A percentile compares a stretch with the other conserved stretches of the same genome.
phyloP scores from a whole-genome alignment of 2,113 vertebrate species.

The Himantopus leucocephalus region DNA sequence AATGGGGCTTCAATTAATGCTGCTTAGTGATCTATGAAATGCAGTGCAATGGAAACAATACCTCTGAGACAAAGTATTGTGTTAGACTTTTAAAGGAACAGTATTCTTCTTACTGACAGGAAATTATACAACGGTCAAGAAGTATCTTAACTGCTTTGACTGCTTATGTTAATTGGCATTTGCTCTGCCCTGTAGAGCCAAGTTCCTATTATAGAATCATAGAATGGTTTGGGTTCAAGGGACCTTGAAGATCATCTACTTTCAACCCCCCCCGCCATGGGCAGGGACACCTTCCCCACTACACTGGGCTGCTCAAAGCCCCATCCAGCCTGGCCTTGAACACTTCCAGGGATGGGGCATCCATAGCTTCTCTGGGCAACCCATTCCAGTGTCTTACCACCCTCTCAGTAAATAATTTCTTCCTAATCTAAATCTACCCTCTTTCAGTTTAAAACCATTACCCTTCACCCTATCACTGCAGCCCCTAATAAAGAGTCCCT shows the following conservation, averaged over 20 bases:
- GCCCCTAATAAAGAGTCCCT: not conserved
- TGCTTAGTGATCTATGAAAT: conserved; percentile 10
- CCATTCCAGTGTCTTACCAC: not conserved
- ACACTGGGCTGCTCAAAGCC: not conserved
- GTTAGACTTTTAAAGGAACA: not conserved
- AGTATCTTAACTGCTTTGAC: not conserved
- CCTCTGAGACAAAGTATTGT: not conserved
- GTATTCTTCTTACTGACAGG: not conserved
- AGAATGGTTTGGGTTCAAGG: not conserved
- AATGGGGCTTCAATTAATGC: not conserved
- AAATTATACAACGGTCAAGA: not conserved
- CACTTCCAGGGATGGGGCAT: not conserved
- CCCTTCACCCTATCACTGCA: not conserved
- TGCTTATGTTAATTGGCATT: not conserved
- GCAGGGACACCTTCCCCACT: not conserved
- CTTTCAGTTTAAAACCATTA: not conserved
- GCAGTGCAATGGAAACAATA: not conserved
- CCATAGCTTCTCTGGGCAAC: not conserved
- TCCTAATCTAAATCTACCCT: not conserved
- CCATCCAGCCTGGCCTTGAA: not conserved
- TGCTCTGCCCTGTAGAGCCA: not conserved
- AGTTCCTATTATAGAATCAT: not conserved
- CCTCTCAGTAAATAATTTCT: not conserved
- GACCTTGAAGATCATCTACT: not conserved
- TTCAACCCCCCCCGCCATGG: not conserved